Evolutionary conservation across 2,888 invertebrate species (phyloP).

Genomic region (Falcaria lacertinaria): DNA sequence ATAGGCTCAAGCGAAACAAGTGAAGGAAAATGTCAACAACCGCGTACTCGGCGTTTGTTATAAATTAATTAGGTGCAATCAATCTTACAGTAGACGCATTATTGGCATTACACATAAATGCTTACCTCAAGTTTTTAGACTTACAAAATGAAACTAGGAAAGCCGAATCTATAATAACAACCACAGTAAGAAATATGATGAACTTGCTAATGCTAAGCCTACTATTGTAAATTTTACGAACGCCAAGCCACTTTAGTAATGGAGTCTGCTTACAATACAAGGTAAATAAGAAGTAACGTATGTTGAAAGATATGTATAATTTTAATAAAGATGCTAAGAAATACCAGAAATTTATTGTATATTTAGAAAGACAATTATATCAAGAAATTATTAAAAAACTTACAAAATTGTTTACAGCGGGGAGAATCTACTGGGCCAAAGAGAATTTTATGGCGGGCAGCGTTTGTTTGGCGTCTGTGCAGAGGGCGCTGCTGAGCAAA

Average conservation of each 20-base stretch:
- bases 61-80: conserved; percentile 19
- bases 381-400: conserved; percentile 43
- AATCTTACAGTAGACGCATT: background rate
- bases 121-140: no score
- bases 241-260: conserved; percentile 50
- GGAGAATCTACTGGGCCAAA: conserved; percentile 52
- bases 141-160: no score
- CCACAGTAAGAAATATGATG: no score
- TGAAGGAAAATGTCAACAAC: conserved; percentile 44
- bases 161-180: no score
- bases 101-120: no score
- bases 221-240: conserved; percentile 14
- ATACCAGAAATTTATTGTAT: no score
- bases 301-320: no score
- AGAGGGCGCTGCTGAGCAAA: conserved; percentile 59
- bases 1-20: conserved; percentile 37
- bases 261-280: conserved; percentile 53
- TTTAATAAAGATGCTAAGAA: no score
- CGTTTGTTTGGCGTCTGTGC: conserved; percentile 66
- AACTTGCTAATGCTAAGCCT: background rate
- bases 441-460: conserved; percentile 68
- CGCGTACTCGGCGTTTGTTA: conserved; percentile 34
- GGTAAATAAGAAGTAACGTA: conserved; percentile 21
- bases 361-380: no score
- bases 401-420: conserved; percentile 71